Percentiles rank a stretch among this genome's conserved stretches.
phyloP scores from a whole-genome alignment of 2,113 vertebrate species.

The Dolichallabes microphthalmus region DNA sequence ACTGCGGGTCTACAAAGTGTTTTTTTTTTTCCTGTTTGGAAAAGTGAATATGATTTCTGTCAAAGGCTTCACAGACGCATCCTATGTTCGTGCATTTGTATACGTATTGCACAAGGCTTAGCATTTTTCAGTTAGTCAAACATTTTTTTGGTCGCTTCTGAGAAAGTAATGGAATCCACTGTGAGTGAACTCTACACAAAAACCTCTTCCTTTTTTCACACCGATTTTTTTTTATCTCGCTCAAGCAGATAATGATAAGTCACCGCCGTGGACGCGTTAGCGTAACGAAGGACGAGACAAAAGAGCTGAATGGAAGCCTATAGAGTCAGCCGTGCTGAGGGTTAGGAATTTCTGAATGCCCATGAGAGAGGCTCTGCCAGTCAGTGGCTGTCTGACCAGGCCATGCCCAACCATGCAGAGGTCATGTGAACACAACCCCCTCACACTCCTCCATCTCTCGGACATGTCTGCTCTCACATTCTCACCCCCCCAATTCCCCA shows the following conservation, averaged over 20 bases:
- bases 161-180: not conserved
- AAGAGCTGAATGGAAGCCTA: slow-evolving; percentile 13
- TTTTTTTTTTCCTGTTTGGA: not conserved
- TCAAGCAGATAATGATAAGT: not conserved
- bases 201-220: not conserved
- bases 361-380: slow-evolving; percentile 83
- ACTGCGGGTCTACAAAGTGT: slow-evolving; percentile 12
- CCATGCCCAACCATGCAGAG: slow-evolving; percentile 70
- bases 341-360: slow-evolving; percentile 86
- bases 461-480: slow-evolving; percentile 67
- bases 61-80: not conserved
- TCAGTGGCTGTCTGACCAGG: slow-evolving; percentile 67
- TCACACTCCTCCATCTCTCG: slow-evolving; percentile 65
- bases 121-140: slow-evolving; percentile 12
- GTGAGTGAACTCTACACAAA: not conserved
- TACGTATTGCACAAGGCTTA: slow-evolving; percentile 38
- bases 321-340: slow-evolving; percentile 10
- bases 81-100: not conserved
- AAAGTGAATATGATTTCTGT: slow-evolving; percentile 1
- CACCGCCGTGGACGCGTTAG: not conserved
- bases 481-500: slow-evolving; percentile 15
- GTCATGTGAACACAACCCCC: slow-evolving; percentile 75
- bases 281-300: not conserved
- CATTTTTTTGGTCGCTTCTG: not conserved
- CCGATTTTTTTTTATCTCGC: not conserved